Percentiles rank a stretch among this genome's conserved stretches.
phyloP scores from a whole-genome alignment of 1,140 invertebrate genomes.

The Bombyx mori region DNA sequence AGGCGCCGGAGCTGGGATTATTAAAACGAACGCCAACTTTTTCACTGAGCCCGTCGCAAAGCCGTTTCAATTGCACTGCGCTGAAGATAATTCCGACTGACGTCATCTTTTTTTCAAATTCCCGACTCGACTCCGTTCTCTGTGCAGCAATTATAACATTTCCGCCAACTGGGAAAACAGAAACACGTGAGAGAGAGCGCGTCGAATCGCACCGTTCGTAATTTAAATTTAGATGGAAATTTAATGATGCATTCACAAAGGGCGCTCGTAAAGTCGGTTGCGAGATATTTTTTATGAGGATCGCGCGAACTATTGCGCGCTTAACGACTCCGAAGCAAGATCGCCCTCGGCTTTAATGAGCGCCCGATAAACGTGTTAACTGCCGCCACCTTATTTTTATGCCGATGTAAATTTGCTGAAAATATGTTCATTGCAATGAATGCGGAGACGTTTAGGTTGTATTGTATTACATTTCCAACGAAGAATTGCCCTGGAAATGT shows the following conservation, averaged over 20 bases:
- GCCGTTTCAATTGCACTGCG: constrained; percentile 70
- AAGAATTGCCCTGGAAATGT: constrained; percentile 13
- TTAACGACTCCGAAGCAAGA: constrained; percentile 70
- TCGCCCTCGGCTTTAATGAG: constrained; percentile 69
- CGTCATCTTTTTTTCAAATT: constrained; percentile 70
- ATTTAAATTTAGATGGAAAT: constrained; percentile 72
- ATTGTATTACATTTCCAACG: constrained; percentile 24
- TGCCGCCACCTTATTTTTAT: constrained; percentile 70
- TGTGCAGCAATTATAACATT: constrained; percentile 71
- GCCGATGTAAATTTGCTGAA: constrained; percentile 64
- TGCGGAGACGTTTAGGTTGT: constrained; percentile 35
- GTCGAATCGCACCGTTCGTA: constrained; percentile 63
- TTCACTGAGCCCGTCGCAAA: constrained; percentile 70
- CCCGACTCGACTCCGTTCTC: constrained; percentile 63
- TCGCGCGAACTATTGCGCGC: constrained; percentile 70
- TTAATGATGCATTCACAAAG: constrained; percentile 71
- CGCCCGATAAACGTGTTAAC: constrained; percentile 70
- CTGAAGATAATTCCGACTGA: constrained; percentile 70
- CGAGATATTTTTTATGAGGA: constrained; percentile 71
- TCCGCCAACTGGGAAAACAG: constrained; percentile 68
- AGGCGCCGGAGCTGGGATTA: constrained; percentile 69
- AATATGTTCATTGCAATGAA: constrained; percentile 59
- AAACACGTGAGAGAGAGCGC: constrained; percentile 64
- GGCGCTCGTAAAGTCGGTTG: constrained; percentile 69
- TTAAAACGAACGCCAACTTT: constrained; percentile 72